Evolutionary conservation across 2,888 invertebrate genomes (phyloP), one percentile per base, ranked within the genome.

Genomic region (Cistogaster globosa): DNA sequence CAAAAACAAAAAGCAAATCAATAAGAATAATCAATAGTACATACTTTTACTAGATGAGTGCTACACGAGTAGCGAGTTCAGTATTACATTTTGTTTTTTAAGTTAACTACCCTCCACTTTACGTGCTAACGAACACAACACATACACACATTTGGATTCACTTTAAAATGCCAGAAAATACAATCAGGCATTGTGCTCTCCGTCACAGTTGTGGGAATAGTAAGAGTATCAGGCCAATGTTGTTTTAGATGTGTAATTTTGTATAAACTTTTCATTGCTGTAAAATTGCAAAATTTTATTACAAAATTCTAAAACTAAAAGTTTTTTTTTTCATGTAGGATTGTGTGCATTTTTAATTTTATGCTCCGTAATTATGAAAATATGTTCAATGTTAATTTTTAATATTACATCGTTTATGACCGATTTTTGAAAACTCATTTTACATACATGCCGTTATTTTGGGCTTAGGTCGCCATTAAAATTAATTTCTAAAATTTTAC

Each of bases 121-220:
- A 42, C 22, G 8, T 26, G 20, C 42, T 26, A 9, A 55, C 12
- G 26, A 2, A 48, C 2, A 14, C 26, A 42, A 63, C 26, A 16
- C 20, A 38, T 1, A 38, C 38, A 11, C 38, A 38, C 62, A 68
- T 65, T 58, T 65, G 16, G 14, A 63, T 72, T 26, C 65, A 80
- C 22, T 80, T 80, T 53, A 18, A 36, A 45, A 75, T 42, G 68
- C 2, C 36, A 60, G n/a, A 57, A 58, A 63, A 58, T 9, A 32
- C 32, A 51, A 36, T n/a, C 58, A 42, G 2, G 42, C 22, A 32
- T 26, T 78, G 38, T 55, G 16, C 32, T 26, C 32, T 69, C 62
- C 14, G 53, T 2, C 53, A 63, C 78, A 78, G 78, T 71, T 60
- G 55, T 63, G 78, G 69, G 53, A 78, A 78, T 69, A 78, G 69